These are phyloP conservation scores for Lycophotia porphyrea DNA, from an alignment of 2,888 invertebrate genomes.

Conservation along the genomic window DNA sequence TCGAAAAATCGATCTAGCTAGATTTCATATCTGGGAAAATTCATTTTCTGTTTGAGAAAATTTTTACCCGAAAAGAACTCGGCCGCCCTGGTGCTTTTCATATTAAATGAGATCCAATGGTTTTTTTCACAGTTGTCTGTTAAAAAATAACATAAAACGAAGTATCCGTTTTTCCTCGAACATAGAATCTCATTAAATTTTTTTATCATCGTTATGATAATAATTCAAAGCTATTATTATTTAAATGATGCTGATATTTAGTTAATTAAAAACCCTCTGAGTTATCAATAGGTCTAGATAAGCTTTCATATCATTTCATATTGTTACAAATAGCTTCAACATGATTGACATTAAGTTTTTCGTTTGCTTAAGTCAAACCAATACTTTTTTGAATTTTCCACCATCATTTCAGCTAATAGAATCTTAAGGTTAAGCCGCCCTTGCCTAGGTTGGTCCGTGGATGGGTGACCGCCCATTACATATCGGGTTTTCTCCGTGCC, in stretches of 20 bases:
- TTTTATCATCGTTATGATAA: background rate
- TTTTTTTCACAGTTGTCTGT: slow-evolving; percentile 7
- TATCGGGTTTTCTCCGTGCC: no score
- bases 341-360: background rate
- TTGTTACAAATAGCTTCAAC: slow-evolving; percentile 1
- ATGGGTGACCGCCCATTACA: no score
- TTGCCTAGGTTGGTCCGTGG: no score
- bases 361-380: background rate
- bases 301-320: background rate
- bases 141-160: background rate
- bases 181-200: slow-evolving; percentile 5
- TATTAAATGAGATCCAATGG: background rate
- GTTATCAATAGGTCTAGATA: no score
- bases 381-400: background rate
- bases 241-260: background rate
- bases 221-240: slow-evolving; percentile 4
- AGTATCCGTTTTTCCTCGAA: background rate
- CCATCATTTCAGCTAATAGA: background rate
- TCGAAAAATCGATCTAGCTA: background rate
- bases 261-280: background rate
- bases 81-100: background rate
- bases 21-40: background rate
- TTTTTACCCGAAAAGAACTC: background rate
- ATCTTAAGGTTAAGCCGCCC: no score
- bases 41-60: background rate